A percentile compares a stretch with the other conserved stretches of the same genome.
Conservation (phyloP, 2,113 vertebrate genomes). For the Tautogolabrus adspersus region DNA sequence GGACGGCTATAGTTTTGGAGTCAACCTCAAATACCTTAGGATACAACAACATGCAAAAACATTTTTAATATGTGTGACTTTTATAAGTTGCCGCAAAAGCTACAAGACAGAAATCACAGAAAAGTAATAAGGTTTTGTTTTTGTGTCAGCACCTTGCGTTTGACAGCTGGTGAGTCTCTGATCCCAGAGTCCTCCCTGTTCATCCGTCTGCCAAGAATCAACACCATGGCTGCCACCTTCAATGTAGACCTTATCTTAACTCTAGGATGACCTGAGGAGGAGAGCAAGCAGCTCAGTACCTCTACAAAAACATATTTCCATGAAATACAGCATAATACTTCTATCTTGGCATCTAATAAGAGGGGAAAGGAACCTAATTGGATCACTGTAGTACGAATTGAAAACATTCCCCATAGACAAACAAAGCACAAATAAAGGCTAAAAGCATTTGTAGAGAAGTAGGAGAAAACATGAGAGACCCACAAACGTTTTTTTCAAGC, state of each 20-base stretch:
- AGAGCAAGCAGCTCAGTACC: neutral
- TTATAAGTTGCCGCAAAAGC: neutral
- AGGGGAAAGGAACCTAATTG: slow-evolving; percentile 10
- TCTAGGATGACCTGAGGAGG: slow-evolving; percentile 37
- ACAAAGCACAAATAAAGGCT: slow-evolving; percentile 33
- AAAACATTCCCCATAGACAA: slow-evolving; percentile 33
- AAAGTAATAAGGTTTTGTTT: neutral
- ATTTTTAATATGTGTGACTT: neutral
- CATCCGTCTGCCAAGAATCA: slow-evolving; percentile 96
- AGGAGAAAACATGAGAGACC: slow-evolving; percentile 7
- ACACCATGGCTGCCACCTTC: slow-evolving; percentile 93
- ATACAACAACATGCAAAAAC: slow-evolving; percentile 20
- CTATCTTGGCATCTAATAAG: neutral
- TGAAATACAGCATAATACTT: neutral
- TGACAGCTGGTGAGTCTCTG: slow-evolving; percentile 94
- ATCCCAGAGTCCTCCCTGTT: slow-evolving; percentile 94
- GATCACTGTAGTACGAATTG: slow-evolving; percentile 9
- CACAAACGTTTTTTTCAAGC: slow-evolving; percentile 13
- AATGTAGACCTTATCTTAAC: slow-evolving; percentile 29
- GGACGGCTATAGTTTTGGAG: slow-evolving; percentile 87
- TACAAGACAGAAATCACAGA: neutral
- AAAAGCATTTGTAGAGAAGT: slow-evolving; percentile 6
- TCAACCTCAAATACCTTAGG: slow-evolving; percentile 97
- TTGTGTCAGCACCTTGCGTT: slow-evolving; percentile 88
- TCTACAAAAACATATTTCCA: neutral